Base-by-base conservation (phyloP, 2,797 vertebrate genomes). In the Champsocephalus gunnari region DNA sequence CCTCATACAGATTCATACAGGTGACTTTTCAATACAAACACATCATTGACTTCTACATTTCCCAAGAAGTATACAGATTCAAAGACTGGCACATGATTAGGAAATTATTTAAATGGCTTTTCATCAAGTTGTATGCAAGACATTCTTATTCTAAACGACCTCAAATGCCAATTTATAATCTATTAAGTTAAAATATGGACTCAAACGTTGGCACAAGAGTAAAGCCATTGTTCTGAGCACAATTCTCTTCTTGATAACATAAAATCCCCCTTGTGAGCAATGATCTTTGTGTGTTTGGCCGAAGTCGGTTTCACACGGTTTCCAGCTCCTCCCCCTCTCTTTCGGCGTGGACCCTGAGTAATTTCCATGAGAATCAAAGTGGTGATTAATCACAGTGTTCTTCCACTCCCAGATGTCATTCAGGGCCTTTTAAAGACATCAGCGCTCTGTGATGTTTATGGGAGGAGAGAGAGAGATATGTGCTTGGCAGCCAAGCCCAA, bases 341-440 rank as follows among this genome's bases (percentile, higher is more conserved):
- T 89, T 88, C 87, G 82, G 73, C 69, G 43, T 80, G 73, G 80
- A 90, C 77, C 86, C 78, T 13, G 75, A 83, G 85, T 88, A 85
- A 94, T 94, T 94, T 93, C 93, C 92, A 93, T 93, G 91, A 93
- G 94, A 94, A 94, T 94, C 92, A 92, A 90, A 77, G 76, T 77
- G 83, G 84, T 69, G 82, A 94, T 94, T 93, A 94, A 94, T 94
- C 90, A 93, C 88, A 84, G 80, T 83, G 90, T 87, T 91, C 88
- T 84, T 93, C 84, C 86, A 89, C 92, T 91, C 90, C 91, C 92
- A 90, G 85, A 93, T 91, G 92, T 92, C 93, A 94, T 92, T 94
- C 90, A 92, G 86, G 78, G 85, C 88, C 88, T 93, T 93, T 94
- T 92, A 93, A 92, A 93, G 92, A 91, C 93, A 92, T 92, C 90